Percentiles rank a stretch among this genome's conserved stretches.
Evolutionary conservation across 2,797 vertebrate species (phyloP).

Genomic region (Pseudochaenichthys georgianus): DNA sequence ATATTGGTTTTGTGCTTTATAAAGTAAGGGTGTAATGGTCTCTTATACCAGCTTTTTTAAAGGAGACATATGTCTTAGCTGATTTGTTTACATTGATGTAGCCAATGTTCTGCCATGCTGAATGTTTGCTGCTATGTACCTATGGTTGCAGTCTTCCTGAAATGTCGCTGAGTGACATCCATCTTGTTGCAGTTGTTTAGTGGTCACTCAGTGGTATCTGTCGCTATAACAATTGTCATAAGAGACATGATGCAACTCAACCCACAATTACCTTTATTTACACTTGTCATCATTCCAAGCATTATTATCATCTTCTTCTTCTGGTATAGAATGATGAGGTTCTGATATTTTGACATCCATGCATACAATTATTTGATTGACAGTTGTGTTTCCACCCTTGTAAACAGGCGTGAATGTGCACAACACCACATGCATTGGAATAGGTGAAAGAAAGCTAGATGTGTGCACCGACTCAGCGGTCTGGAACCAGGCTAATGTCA

Average conservation of each 20-base stretch:
- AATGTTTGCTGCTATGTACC: not conserved
- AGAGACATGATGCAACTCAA: not conserved
- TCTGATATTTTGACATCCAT: not conserved
- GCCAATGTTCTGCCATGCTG: not conserved
- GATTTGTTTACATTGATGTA: not conserved
- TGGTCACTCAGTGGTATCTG: not conserved
- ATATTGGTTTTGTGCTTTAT: not conserved
- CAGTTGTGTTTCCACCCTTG: not conserved
- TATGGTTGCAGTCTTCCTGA: not conserved
- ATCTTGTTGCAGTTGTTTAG: not conserved
- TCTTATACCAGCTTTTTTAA: not conserved
- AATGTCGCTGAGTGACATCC: conserved; percentile 4
- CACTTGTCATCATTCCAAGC: not conserved
- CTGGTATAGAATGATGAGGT: not conserved
- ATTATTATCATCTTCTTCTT: not conserved
- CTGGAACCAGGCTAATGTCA: not conserved
- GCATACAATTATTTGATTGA: not conserved
- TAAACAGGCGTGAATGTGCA: not conserved
- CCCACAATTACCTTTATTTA: not conserved
- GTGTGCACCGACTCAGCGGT: not conserved
- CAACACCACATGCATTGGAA: conserved; percentile 4
- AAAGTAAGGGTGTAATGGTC: not conserved
- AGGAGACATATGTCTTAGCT: not conserved
- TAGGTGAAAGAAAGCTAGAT: not conserved
- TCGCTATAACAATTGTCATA: not conserved